Evolutionary conservation across 2,113 vertebrate species (phyloP).

Genomic region (Chaetops frenatus): DNA sequence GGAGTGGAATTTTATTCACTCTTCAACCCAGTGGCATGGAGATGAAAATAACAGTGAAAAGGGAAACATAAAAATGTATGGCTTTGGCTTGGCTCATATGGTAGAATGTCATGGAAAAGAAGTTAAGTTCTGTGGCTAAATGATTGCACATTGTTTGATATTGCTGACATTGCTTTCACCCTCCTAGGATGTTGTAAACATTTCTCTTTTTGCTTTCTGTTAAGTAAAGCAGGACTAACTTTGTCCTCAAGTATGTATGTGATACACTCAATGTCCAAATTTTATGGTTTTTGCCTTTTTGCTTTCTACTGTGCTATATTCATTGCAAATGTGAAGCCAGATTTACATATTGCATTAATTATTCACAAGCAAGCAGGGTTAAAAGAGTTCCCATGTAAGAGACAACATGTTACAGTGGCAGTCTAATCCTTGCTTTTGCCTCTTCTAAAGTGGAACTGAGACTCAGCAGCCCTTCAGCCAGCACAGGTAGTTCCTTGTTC

Average conservation of each 20-base stretch:
- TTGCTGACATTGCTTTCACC: not conserved
- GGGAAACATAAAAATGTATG: constrained; percentile 23
- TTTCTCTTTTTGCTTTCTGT: constrained; percentile 10
- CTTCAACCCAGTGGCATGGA: constrained; percentile 35
- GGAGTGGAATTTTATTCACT: constrained; percentile 56
- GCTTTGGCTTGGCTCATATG: not conserved
- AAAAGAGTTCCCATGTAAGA: not conserved
- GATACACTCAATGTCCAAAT: not conserved
- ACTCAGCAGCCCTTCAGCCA: not conserved
- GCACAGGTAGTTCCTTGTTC: not conserved
- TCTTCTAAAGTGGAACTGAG: not conserved
- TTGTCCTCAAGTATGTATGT: not conserved
- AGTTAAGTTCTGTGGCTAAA: constrained; percentile 13
- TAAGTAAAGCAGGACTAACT: not conserved
- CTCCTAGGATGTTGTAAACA: not conserved
- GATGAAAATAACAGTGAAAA: constrained; percentile 32
- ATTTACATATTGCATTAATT: not conserved
- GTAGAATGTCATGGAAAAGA: not conserved
- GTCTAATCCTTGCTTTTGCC: not conserved
- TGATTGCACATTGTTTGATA: not conserved
- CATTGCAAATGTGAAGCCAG: not conserved
- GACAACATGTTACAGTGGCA: not conserved
- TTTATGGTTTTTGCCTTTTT: not conserved
- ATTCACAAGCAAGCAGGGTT: not conserved
- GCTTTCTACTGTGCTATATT: not conserved